Conservation (phyloP, 2,888 invertebrate genomes). For the Drosophila pullipes region DNA sequence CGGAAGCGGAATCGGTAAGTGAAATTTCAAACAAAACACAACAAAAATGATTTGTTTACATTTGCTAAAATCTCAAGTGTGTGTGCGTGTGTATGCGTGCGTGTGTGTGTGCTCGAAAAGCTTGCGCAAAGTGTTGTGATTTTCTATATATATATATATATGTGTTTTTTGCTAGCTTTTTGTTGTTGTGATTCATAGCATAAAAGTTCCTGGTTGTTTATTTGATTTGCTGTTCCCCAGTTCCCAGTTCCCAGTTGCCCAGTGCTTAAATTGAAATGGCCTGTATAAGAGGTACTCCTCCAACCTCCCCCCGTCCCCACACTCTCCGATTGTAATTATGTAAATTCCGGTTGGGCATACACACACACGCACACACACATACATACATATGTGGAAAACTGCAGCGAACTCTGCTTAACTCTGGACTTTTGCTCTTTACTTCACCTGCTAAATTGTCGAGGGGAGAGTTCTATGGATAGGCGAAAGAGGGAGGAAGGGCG, state of each 20-base stretch:
- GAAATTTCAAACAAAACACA: slow-evolving; percentile 44
- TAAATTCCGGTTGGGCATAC: slow-evolving; percentile 30
- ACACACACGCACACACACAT: background rate
- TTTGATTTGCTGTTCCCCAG: slow-evolving; percentile 17
- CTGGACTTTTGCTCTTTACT: slow-evolving; percentile 33
- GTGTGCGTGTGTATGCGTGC: background rate
- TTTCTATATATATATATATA: slow-evolving; percentile 6
- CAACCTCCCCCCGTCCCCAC: background rate
- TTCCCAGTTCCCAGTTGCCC: background rate
- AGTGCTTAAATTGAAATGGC: background rate
- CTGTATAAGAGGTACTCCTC: background rate
- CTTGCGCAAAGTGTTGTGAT: slow-evolving; percentile 29
- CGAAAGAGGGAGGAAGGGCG: background rate
- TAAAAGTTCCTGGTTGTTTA: slow-evolving; percentile 22
- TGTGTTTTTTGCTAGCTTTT: background rate
- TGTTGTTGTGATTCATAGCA: slow-evolving; percentile 23
- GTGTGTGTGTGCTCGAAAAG: slow-evolving; percentile 25
- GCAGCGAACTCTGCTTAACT: slow-evolving; percentile 18
- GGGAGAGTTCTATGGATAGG: background rate
- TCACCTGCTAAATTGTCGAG: slow-evolving; percentile 16
- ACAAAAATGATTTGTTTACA: slow-evolving; percentile 71
- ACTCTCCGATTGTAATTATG: slow-evolving; percentile 30
- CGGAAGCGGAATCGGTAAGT: slow-evolving; percentile 75
- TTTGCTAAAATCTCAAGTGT: slow-evolving; percentile 40
- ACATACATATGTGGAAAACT: slow-evolving; percentile 17